Evolutionary conservation across 2,888 invertebrate genomes (phyloP).

Genomic region (Drosophila pseudotakahashii): DNA sequence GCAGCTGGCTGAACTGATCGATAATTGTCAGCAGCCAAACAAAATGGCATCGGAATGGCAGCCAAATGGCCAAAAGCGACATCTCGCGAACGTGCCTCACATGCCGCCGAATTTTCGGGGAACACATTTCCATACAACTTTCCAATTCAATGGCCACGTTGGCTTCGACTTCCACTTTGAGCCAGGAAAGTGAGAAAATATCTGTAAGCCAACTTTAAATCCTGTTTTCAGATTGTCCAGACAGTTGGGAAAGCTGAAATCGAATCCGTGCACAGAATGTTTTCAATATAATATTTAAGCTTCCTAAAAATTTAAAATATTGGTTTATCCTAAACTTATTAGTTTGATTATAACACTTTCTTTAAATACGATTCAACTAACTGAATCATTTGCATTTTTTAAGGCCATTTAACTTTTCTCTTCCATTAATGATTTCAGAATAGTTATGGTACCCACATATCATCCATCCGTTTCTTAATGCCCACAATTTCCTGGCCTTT

Average conservation of each 20-base stretch:
- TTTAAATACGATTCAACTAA: too few relatives aligned
- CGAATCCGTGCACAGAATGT: background rate
- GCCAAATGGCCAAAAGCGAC: constrained; percentile 41
- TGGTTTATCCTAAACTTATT: too few relatives aligned
- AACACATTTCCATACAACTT: constrained; percentile 45
- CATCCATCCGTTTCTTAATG: background rate
- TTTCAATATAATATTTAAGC: too few relatives aligned
- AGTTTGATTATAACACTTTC: too few relatives aligned
- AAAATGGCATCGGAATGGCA: constrained; percentile 47
- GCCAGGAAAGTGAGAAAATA: constrained; percentile 18
- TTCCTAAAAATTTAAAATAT: too few relatives aligned
- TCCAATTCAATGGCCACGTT: constrained; percentile 34
- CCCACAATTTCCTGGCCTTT: background rate
- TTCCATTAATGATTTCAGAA: background rate
- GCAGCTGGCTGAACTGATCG: constrained; percentile 50
- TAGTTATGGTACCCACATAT: background rate
- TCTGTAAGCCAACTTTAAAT: constrained; percentile 11
- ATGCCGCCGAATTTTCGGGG: constrained; percentile 30
- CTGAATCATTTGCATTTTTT: too few relatives aligned
- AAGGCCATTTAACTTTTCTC: background rate
- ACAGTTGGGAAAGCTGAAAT: background rate
- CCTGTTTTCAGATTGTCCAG: background rate
- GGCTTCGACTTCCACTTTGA: constrained; percentile 13
- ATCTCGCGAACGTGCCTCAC: constrained; percentile 46
- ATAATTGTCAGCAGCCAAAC: constrained; percentile 67